Evolutionary conservation across 2,113 vertebrate species (phyloP).

Genomic region (Platanista minor): DNA sequence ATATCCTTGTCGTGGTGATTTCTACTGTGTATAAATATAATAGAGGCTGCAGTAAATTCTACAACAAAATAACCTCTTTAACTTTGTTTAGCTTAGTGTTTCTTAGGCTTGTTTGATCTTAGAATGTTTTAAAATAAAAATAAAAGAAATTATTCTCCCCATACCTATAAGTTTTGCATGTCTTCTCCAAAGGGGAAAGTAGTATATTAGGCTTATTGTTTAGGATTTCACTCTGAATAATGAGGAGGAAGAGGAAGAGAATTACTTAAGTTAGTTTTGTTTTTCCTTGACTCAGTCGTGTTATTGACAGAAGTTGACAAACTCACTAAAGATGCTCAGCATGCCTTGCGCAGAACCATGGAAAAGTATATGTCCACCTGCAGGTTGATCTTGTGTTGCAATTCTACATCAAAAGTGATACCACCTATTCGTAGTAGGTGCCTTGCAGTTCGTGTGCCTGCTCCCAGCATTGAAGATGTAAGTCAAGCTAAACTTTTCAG

Average conservation of each 20-base stretch:
- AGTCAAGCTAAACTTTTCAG: slow-evolving; percentile 48
- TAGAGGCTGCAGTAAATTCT: background rate
- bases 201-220: background rate
- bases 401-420: slow-evolving; percentile 97
- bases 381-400: slow-evolving; percentile 94
- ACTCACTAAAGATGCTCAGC: slow-evolving; percentile 97
- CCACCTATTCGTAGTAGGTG: slow-evolving; percentile 94
- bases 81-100: background rate
- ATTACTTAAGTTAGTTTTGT: slow-evolving; percentile 2
- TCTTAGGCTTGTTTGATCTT: background rate
- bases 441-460: slow-evolving; percentile 91
- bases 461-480: slow-evolving; percentile 94
- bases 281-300: slow-evolving; percentile 86
- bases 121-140: background rate
- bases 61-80: background rate
- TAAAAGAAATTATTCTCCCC: background rate
- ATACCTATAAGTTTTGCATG: background rate
- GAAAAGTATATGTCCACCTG: slow-evolving; percentile 98
- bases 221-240: background rate
- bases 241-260: background rate
- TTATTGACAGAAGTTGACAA: slow-evolving; percentile 96
- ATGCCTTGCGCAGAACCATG: slow-evolving; percentile 97
- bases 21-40: background rate
- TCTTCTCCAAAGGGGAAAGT: background rate
- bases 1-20: background rate